A percentile compares a stretch with the other conserved stretches of the same genome.
Evolutionary conservation across 2,113 vertebrate species (phyloP).

Genomic region (Tychaedon coryphoeus): DNA sequence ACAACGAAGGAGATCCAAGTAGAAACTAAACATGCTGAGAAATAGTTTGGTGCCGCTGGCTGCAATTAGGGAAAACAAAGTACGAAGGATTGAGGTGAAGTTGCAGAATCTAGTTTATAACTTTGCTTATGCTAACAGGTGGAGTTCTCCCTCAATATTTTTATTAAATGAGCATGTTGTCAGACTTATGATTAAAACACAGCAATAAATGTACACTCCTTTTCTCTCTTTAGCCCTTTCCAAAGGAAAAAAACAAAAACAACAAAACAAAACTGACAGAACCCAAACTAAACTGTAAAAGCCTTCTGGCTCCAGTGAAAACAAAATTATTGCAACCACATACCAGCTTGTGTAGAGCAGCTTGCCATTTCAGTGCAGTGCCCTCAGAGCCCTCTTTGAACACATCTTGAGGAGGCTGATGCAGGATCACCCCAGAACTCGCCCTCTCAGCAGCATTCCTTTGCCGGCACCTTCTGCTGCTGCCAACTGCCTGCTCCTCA

Average conservation of each 20-base stretch:
- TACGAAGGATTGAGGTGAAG: conserved; percentile 4
- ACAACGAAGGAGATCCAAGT: conserved; percentile 10
- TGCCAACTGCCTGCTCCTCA: conserved; percentile 65
- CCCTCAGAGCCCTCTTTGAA: conserved; percentile 64
- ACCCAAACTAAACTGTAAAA: conserved; percentile 30
- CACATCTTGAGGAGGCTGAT: conserved; percentile 43
- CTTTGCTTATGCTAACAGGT: conserved; percentile 25
- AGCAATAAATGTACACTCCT: neutral
- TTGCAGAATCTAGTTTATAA: neutral
- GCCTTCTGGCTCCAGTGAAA: conserved; percentile 50
- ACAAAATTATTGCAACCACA: conserved; percentile 58
- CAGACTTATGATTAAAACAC: conserved; percentile 23
- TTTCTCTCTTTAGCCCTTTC: neutral
- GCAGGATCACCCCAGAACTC: conserved; percentile 66
- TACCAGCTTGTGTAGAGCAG: conserved; percentile 34
- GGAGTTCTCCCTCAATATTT: conserved; percentile 1
- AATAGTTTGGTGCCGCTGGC: neutral
- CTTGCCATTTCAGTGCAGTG: neutral
- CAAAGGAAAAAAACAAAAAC: neutral
- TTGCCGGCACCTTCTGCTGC: conserved; percentile 39
- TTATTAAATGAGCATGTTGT: conserved; percentile 6
- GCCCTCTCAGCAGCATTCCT: conserved; percentile 77
- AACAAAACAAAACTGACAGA: neutral
- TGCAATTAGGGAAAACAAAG: conserved; percentile 43
- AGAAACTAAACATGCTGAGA: conserved; percentile 29